phyloP scores from a whole-genome alignment of 2,888 invertebrate species.

The Proisotoma minuta region DNA sequence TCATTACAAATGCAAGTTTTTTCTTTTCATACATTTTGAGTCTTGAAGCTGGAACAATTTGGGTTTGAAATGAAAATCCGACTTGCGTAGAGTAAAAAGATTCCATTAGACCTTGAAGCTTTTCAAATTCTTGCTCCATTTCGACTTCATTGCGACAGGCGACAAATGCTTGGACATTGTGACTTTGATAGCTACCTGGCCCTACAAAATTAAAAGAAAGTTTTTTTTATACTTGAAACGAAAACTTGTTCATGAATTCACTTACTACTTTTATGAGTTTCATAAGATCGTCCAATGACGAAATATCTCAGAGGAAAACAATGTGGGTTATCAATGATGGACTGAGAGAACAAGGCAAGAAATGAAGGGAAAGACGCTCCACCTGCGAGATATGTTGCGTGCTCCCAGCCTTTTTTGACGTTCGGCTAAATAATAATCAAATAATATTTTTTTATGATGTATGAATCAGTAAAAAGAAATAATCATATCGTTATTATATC shows the following conservation, averaged over 20 bases:
- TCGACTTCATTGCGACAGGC: constrained; percentile 56
- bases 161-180: constrained; percentile 64
- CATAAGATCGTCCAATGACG: constrained; percentile 66
- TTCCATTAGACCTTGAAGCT: constrained; percentile 46
- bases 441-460: not conserved
- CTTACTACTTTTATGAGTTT: constrained; percentile 49
- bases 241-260: not conserved
- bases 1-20: constrained; percentile 67
- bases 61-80: constrained; percentile 58
- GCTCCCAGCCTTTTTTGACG: constrained; percentile 33
- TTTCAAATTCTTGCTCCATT: constrained; percentile 57
- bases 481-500: not conserved
- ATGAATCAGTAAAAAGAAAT: not conserved
- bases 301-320: constrained; percentile 67
- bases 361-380: constrained; percentile 69
- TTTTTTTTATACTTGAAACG: not conserved
- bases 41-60: constrained; percentile 61
- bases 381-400: constrained; percentile 61
- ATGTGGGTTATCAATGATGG: constrained; percentile 57
- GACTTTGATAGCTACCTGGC: constrained; percentile 32
- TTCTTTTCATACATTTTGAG: constrained; percentile 64
- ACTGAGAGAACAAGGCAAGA: constrained; percentile 67
- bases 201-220: constrained; percentile 7
- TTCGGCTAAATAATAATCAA: constrained; percentile 24
- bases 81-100: constrained; percentile 63